Base-by-base conservation (phyloP, 2,888 invertebrate genomes). In the Sepiola atlantica region DNA sequence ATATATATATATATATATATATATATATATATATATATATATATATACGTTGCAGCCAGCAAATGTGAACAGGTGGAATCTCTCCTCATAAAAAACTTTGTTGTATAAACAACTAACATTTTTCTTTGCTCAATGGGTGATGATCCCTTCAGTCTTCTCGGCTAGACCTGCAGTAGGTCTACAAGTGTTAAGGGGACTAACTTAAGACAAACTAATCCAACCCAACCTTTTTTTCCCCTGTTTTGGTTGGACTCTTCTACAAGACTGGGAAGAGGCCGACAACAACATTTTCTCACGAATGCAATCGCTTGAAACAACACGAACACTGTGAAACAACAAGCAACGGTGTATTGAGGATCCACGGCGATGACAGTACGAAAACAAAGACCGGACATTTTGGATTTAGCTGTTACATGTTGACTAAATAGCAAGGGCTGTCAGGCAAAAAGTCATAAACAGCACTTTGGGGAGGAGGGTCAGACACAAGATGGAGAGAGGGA, bases 381-480 rank as follows among this genome's bases (percentile, higher is more conserved):
- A 77, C 77, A 77, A 18, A 16, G n/a, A n/a, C 4, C 77, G n/a
- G 16, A 16, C 77, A 77, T n/a, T 77, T n/a, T n/a, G 2, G 77
- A 18, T n/a, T 16, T n/a, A 77, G n/a, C n/a, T 77, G 77, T 77
- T 77, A 77, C 77, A 77, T 77, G 77, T 77, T n/a, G 77, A 77
- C 77, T 77, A n/a, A 77, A 77, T 77, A 32, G n/a, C n/a, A n/a
- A n/a, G n/a, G n/a, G n/a, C 77, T 77, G 77, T 77, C 77, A 77
- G 16, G 77, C 35, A 91, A 91, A 54, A 91, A 21, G 24, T 21
- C 24, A 54, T 21, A 54, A 54, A 54, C 45, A 54, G 91, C 24
- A 54, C 28, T 35, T 35, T 28, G 77, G n/a, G n/a, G n/a, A 77
- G 6, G 24, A 77, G 77, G 77, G 24, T 24, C n/a, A 77, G 77